Percentiles rank a stretch among this genome's conserved stretches.
Evolutionary conservation across 1,140 invertebrate genomes (phyloP).

Genomic region (Trachymyrmex cornetzi): DNA sequence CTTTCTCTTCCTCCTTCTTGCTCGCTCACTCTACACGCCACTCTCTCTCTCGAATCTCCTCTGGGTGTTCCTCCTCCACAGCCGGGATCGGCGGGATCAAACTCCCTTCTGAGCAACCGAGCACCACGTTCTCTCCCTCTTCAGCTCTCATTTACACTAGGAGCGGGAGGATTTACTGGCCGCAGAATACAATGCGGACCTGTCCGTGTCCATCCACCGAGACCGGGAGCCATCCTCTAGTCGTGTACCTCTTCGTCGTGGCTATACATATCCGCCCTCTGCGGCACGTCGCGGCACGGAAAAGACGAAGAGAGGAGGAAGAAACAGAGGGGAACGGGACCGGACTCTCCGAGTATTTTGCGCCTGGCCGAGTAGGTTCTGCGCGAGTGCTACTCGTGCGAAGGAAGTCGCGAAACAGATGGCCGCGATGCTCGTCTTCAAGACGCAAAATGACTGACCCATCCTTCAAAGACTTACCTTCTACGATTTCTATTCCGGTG

Average conservation of each 20-base stretch:
- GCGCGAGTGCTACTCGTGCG: conserved; percentile 48
- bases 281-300: conserved; percentile 54
- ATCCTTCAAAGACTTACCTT: not conserved
- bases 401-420: conserved; percentile 62
- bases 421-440: conserved; percentile 35
- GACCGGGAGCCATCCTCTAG: conserved; percentile 82
- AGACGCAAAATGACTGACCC: not conserved
- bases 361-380: conserved; percentile 54
- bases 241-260: conserved; percentile 80
- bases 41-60: conserved; percentile 54
- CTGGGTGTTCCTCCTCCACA: conserved; percentile 38
- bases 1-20: conserved; percentile 27
- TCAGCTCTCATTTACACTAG: conserved; percentile 85
- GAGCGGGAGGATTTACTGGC: conserved; percentile 85
- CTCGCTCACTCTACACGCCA: conserved; percentile 9
- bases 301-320: not conserved
- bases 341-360: conserved; percentile 50
- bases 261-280: conserved; percentile 81
- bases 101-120: conserved; percentile 66
- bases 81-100: conserved; percentile 44
- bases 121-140: conserved; percentile 30
- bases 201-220: conserved; percentile 85
- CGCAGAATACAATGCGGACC: conserved; percentile 86
- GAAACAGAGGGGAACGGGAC: conserved; percentile 25
- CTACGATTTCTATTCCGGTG: not conserved